Conservation (phyloP, 1,140 invertebrate species). For the Ooceraea biroi region DNA sequence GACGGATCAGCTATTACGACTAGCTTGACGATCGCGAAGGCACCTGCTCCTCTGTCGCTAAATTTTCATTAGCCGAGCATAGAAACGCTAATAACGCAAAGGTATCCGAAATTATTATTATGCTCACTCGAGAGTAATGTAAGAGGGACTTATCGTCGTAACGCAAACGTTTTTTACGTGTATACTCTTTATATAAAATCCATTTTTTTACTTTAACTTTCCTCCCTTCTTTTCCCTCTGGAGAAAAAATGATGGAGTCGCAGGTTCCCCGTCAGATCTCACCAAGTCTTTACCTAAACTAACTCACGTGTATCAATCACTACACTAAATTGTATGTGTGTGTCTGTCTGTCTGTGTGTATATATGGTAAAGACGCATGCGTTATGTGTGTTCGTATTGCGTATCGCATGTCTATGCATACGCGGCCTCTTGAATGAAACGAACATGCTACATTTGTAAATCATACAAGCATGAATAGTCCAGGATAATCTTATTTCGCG, state of each 20-base stretch:
- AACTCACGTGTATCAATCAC: constrained; percentile 28
- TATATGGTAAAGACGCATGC: background rate
- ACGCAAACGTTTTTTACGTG: background rate
- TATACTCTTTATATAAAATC: background rate
- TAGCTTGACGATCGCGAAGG: constrained; percentile 75
- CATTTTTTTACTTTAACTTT: background rate
- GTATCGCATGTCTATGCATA: constrained; percentile 18
- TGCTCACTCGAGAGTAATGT: constrained; percentile 1
- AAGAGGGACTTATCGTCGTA: constrained; percentile 2
- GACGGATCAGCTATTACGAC: constrained; percentile 73
- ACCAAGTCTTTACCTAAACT: constrained; percentile 48
- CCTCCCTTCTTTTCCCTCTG: background rate
- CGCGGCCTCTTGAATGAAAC: constrained; percentile 50
- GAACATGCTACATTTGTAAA: constrained; percentile 72
- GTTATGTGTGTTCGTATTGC: constrained; percentile 34
- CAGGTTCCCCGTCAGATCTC: constrained; percentile 62
- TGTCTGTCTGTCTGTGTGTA: too few relatives aligned
- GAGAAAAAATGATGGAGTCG: constrained; percentile 24
- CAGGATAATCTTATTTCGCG: constrained; percentile 48
- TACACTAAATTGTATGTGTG: constrained; percentile 26
- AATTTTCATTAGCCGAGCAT: background rate
- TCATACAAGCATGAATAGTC: constrained; percentile 74
- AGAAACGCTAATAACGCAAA: background rate
- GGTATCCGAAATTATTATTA: constrained; percentile 37
- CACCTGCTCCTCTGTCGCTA: constrained; percentile 63